phyloP scores from a whole-genome alignment of 2,113 vertebrate genomes.

The Dromas ardeola region DNA sequence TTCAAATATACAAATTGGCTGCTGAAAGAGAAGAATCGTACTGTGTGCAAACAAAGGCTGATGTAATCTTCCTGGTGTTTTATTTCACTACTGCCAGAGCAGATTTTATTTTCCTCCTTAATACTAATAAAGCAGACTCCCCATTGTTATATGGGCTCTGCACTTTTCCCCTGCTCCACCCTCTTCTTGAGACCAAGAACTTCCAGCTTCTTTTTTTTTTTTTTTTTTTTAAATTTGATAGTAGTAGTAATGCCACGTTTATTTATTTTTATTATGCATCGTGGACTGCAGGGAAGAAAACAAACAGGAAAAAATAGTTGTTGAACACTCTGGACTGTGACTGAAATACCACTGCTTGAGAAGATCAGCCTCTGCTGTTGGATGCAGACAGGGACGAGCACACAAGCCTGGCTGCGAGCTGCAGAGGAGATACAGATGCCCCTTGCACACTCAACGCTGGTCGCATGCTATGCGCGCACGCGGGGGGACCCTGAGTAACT shows the following conservation, averaged over 20 bases:
- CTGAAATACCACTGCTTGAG: neutral
- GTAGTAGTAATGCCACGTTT: neutral
- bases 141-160: conserved; percentile 51
- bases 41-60: conserved; percentile 67
- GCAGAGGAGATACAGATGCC: neutral
- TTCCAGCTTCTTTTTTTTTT: neutral
- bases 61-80: conserved; percentile 57
- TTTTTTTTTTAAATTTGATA: neutral
- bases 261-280: neutral
- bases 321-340: neutral
- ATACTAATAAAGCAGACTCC: conserved; percentile 35
- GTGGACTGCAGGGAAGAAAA: neutral
- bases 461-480: accelerated
- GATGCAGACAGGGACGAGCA: neutral
- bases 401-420: accelerated
- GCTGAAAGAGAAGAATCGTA: conserved; percentile 59
- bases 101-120: conserved; percentile 59
- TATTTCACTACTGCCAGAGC: conserved; percentile 46
- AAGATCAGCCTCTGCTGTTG: neutral
- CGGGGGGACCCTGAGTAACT: neutral
- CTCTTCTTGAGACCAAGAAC: neutral
- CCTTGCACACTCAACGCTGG: too few relatives aligned
- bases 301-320: neutral
- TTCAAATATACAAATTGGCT: conserved; percentile 57
- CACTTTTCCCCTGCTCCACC: conserved; percentile 45